Base-by-base conservation (phyloP, 1,140 invertebrate genomes). In the Helicoverpa armigera region DNA sequence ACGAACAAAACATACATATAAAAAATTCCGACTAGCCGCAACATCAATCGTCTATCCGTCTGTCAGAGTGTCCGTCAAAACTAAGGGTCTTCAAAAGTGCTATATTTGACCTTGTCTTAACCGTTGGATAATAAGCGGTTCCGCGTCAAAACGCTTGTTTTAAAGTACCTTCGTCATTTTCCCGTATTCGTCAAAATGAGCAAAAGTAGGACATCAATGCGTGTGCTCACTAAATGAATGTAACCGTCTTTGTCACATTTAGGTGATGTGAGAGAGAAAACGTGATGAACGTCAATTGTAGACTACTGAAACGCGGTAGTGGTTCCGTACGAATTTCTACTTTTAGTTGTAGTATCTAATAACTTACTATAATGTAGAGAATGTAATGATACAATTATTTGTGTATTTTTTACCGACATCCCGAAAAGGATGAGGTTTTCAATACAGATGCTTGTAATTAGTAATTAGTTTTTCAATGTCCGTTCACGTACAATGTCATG, bases 41-140 rank as follows among this genome's bases (percentile, higher is more conserved):
- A 60, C 53, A 79, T 70, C 63, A 43, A 79, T 79, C 76, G 63
- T 70, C 14, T 12, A 50, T 58, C 63, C 51, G 76, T 79, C 76
- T 23, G 54, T 69, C 54, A 4, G 35, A 53, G n/a, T 58, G 63
- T 54, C 63, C 76, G 13, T 54, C 63, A 67, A 79, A 69, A 56
- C 53, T 43, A 70, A 79, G 53, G 76, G 65, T 79, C 53, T 70
- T 58, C 18, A 18, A 58, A 58, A 74, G 54, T 29, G 10, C 51
- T 51, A 12, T 70, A 10, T 51, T 29, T 70, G 76, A 79, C 76
- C 76, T 79, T 79, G 63, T 70, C 12, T 79, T 16, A 56, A 51
- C 18, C 51, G 23, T 0, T 18, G 14, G 63, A 18, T 67, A 78
- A 78, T 78, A 78, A 78, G 75, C 29, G 63, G 61, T 78, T 78